These are phyloP conservation scores for Accipiter cooperii DNA, from an alignment of 2,113 vertebrate species.

Conservation along the genomic window DNA sequence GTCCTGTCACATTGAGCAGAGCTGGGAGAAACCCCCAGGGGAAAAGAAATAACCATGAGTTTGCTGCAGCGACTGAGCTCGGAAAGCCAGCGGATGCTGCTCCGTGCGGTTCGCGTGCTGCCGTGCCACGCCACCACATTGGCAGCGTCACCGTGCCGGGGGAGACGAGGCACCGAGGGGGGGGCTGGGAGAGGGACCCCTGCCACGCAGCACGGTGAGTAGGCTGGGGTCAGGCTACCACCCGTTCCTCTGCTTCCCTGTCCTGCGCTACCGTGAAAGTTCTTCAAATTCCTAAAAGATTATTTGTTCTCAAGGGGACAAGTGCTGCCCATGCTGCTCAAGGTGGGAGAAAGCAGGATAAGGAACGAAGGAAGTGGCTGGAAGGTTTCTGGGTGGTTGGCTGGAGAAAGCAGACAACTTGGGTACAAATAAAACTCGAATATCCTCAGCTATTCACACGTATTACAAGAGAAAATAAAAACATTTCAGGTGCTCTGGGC, in stretches of 20 bases:
- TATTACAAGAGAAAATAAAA: background rate
- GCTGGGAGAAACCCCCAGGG: background rate
- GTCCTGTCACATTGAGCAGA: rapidly evolving
- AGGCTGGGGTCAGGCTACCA: background rate
- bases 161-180: background rate
- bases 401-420: background rate
- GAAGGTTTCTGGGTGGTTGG: background rate
- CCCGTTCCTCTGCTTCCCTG: background rate
- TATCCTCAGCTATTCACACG: background rate
- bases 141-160: rapidly evolving
- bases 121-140: rapidly evolving
- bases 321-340: background rate
- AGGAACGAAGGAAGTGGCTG: background rate
- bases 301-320: background rate
- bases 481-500: background rate
- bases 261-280: rapidly evolving
- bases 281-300: background rate
- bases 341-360: background rate
- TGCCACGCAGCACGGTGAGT: too few species aligned
- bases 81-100: background rate
- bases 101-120: rapidly evolving
- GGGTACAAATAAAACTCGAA: background rate
- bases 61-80: rapidly evolving
- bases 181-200: background rate
- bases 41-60: background rate